A percentile compares a stretch with the other conserved stretches of the same genome.
Evolutionary conservation across 2,797 vertebrate genomes (phyloP).

Genomic region (Onychomys torridus): DNA sequence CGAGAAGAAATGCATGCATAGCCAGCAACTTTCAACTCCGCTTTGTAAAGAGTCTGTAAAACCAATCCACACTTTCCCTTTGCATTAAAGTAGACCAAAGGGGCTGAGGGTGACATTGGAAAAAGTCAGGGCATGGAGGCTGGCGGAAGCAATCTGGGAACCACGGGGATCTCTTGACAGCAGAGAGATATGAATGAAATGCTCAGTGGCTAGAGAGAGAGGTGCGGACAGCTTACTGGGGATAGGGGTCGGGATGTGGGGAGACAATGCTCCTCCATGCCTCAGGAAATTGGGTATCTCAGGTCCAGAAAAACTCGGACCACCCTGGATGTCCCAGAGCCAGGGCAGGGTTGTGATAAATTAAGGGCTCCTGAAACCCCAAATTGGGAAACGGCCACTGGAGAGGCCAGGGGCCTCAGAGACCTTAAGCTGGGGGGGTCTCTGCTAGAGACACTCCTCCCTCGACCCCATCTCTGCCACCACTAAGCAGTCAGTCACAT

Average conservation of each 20-base stretch:
- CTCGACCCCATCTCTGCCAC: conserved; percentile 15
- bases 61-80: conserved; percentile 70
- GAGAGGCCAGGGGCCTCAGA: conserved; percentile 60
- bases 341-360: neutral
- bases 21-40: conserved; percentile 56
- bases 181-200: neutral
- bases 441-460: conserved; percentile 59
- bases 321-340: conserved; percentile 47
- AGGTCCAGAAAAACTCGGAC: neutral
- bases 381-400: neutral
- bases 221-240: conserved; percentile 42
- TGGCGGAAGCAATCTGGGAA: neutral
- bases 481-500: conserved; percentile 55
- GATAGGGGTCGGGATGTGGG: neutral
- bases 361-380: neutral
- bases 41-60: conserved; percentile 80
- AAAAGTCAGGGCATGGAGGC: conserved; percentile 48
- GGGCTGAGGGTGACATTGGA: conserved; percentile 62
- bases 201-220: neutral
- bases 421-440: conserved; percentile 42
- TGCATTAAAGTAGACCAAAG: conserved; percentile 63
- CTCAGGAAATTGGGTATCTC: conserved; percentile 62
- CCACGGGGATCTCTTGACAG: neutral
- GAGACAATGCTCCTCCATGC: conserved; percentile 33
- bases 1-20: neutral